Base-by-base conservation (phyloP, 2,797 vertebrate genomes). In the Chaetophractus vellerosus region DNA sequence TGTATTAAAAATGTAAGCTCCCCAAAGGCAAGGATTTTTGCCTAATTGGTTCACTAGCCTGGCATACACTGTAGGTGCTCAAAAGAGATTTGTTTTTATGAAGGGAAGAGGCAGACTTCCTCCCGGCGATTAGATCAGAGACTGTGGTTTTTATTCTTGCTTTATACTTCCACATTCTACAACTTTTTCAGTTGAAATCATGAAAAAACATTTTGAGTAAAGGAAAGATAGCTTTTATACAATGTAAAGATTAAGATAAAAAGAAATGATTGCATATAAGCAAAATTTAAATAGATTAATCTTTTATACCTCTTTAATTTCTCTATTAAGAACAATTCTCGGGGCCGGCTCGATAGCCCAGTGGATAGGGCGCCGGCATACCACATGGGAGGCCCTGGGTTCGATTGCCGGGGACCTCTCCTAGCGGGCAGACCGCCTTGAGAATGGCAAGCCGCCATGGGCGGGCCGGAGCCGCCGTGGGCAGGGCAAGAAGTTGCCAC, bases 161-260 rank as follows among this genome's bases (percentile, higher is more conserved):
- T 86, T 57, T 69, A 55, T 57, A 63, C 10, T 84, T 76, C 28
- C 6, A 86, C 55, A 48, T 79, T 81, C 72, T 74, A 85, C 0
- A 75, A 69, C 41, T 88, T 90, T 95, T 79, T 18, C 74, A 72
- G 82, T 12, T 88, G 74, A 61, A 93, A 89, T 26, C 45, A 66
- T 31, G 50, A 5, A 3, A 57, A 64, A 61, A 33, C 8, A 24
- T 10, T 41, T 90, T 75, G 61, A 78, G 19, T 80, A n/a, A 92
- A 74, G 26, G 11, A 28, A 21, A 88, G 83, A 63, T 8, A 59
- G 8, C 87, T 80, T 14, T 61, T 87, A 63, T 64, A 74, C 59
- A 84, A n/a, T 14, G 57, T 91, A 87, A 48, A 92, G 8, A 86
- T 89, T 71, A 59, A 75, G 61, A 66, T 33, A 57, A 87, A 81